A percentile compares a stretch with the other conserved stretches of the same genome.
Conservation (phyloP, 2,113 vertebrate species). For the Butastur rufipennis region DNA sequence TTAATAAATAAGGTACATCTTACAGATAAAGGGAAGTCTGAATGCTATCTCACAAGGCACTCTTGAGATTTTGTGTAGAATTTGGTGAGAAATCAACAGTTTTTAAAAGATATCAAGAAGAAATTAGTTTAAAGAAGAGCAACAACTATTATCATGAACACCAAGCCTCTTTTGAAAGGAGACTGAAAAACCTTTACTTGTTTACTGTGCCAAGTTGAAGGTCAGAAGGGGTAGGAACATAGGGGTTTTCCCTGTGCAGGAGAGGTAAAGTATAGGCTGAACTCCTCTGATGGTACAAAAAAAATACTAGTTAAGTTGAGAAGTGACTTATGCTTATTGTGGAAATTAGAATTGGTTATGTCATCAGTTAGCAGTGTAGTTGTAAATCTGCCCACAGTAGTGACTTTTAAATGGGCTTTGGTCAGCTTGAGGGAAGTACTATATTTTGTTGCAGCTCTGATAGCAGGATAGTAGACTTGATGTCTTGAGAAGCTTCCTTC, state of each 20-base stretch:
- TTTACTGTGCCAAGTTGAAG: neutral
- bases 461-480: neutral
- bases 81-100: neutral
- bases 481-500: neutral
- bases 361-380: neutral
- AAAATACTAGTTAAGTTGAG: neutral
- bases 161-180: neutral
- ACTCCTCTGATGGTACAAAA: neutral
- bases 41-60: neutral
- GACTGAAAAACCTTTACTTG: neutral
- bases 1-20: neutral
- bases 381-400: neutral
- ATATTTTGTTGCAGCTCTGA: neutral
- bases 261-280: neutral
- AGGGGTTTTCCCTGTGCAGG: neutral
- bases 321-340: neutral
- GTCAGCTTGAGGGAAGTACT: neutral
- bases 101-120: neutral
- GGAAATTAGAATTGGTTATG: neutral
- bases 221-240: fast-evolving
- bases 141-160: neutral
- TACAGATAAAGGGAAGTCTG: neutral
- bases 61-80: neutral
- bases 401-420: neutral
- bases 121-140: neutral